Evolutionary conservation across 2,797 vertebrate genomes (phyloP).

Genomic region (Poecilia velifera): DNA sequence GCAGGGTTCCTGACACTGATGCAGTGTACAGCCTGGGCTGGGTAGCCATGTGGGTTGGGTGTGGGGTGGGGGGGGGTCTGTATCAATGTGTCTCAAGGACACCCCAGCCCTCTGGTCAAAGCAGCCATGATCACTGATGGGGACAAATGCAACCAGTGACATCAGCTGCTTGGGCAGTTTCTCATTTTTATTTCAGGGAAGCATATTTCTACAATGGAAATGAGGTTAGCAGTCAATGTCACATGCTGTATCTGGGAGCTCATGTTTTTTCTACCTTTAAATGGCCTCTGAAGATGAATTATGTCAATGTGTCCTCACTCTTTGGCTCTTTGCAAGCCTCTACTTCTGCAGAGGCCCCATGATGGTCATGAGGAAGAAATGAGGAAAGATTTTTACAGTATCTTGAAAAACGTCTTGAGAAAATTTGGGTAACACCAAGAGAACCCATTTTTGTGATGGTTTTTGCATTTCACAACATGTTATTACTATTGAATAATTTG

Average conservation of each 20-base stretch:
- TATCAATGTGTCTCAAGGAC: conserved; percentile 83
- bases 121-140: conserved; percentile 77
- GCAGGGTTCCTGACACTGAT: conserved; percentile 77
- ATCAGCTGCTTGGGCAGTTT: conserved; percentile 80
- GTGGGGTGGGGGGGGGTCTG: conserved; percentile 17
- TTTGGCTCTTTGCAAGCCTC: conserved; percentile 11
- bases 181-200: conserved; percentile 81
- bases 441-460: neutral
- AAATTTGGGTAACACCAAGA: neutral
- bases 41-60: neutral
- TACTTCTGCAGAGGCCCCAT: neutral
- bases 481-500: neutral
- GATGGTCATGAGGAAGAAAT: too few relatives aligned
- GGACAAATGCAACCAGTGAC: conserved; percentile 81
- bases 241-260: conserved; percentile 52
- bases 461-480: neutral
- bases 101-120: conserved; percentile 71
- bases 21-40: conserved; percentile 49
- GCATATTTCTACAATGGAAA: conserved; percentile 70
- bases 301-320: conserved; percentile 36
- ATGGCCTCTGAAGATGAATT: conserved; percentile 45
- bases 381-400: neutral
- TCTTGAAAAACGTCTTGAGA: neutral
- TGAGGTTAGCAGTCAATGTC: conserved; percentile 65
- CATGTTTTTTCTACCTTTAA: conserved; percentile 27